Percentiles rank a stretch among this genome's conserved stretches.
phyloP scores from a whole-genome alignment of 2,113 vertebrate genomes.

The Ascaphus truei region DNA sequence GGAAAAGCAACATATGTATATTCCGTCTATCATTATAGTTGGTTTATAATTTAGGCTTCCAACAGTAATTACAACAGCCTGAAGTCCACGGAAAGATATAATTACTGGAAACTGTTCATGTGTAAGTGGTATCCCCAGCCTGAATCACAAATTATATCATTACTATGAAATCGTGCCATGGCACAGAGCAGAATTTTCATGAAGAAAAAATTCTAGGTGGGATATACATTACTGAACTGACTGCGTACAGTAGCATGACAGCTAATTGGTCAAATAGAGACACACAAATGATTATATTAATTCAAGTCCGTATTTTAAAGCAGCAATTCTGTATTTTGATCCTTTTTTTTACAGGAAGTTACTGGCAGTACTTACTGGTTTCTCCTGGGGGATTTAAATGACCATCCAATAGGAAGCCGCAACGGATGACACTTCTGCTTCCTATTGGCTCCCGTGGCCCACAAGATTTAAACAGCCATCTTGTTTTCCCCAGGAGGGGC shows the following conservation, averaged over 20 bases:
- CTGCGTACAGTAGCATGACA: neutral
- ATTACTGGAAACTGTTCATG: conserved; percentile 56
- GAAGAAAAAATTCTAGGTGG: neutral
- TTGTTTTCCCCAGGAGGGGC: too few species aligned
- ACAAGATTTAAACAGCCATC: too few species aligned
- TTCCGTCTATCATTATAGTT: conserved; percentile 47
- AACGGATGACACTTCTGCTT: too few species aligned
- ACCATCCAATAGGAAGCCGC: too few species aligned
- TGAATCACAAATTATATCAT: conserved; percentile 65
- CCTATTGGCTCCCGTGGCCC: too few species aligned
- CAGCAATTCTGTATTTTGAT: too few species aligned
- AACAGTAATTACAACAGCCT: conserved; percentile 57
- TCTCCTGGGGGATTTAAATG: too few species aligned
- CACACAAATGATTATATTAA: neutral
- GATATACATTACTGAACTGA: neutral
- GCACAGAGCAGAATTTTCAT: neutral
- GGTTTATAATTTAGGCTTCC: conserved; percentile 58
- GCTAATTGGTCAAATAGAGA: neutral
- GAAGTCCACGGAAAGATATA: conserved; percentile 51
- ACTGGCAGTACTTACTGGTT: too few species aligned
- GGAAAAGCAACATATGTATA: neutral
- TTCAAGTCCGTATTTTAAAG: neutral
- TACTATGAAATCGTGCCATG: conserved; percentile 48
- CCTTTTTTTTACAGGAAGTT: too few species aligned
- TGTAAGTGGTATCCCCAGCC: conserved; percentile 50